phyloP scores from a whole-genome alignment of 2,888 invertebrate genomes.

The Drosophila recens region DNA sequence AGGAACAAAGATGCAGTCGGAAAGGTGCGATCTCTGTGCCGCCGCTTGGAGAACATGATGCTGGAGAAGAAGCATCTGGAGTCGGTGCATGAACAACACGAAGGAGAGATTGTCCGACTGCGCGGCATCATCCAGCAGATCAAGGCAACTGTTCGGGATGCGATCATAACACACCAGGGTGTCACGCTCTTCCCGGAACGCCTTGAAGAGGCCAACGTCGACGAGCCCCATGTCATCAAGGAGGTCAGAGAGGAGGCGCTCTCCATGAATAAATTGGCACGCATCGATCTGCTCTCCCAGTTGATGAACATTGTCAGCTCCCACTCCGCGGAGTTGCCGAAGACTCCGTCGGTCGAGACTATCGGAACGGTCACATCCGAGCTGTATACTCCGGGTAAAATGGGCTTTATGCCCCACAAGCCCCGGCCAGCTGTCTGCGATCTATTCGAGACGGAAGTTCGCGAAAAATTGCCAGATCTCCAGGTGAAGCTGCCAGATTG shows the following conservation, averaged over 20 bases:
- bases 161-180: conserved; percentile 83
- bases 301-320: conserved; percentile 84
- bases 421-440: conserved; percentile 72
- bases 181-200: conserved; percentile 54
- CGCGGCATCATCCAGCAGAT: conserved; percentile 88
- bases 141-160: conserved; percentile 87
- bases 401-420: conserved; percentile 88
- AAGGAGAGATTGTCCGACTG: conserved; percentile 86
- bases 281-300: conserved; percentile 87
- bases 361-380: conserved; percentile 81
- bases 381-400: conserved; percentile 88
- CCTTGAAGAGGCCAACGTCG: conserved; percentile 60
- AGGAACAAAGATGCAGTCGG: conserved; percentile 85
- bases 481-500: conserved; percentile 67
- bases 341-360: conserved; percentile 83
- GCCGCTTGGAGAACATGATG: conserved; percentile 79
- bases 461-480: conserved; percentile 54
- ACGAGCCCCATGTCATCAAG: conserved; percentile 30
- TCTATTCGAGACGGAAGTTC: conserved; percentile 76
- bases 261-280: conserved; percentile 85
- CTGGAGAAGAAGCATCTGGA: conserved; percentile 76
- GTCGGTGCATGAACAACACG: conserved; percentile 85
- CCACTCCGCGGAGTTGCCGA: conserved; percentile 69
- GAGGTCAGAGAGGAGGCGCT: conserved; percentile 62
- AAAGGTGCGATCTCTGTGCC: conserved; percentile 86